These are phyloP conservation scores for Beroe forskalii DNA, from an alignment of 37 sponge, comb jelly and placozoan species.

Conservation along the genomic window DNA sequence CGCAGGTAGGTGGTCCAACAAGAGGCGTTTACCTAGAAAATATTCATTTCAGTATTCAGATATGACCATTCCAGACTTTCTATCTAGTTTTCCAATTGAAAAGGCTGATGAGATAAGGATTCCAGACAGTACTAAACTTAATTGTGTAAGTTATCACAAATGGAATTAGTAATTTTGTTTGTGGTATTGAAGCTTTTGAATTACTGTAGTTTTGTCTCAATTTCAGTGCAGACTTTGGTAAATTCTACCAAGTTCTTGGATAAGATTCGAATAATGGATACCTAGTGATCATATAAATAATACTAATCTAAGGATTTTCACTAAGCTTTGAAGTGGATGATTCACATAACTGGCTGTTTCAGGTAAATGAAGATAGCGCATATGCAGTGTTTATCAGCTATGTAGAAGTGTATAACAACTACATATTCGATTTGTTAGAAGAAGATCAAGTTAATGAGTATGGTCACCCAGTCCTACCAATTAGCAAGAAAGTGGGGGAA, in stretches of 20 bases:
- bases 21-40: no score
- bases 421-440: conserved; percentile 90
- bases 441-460: conserved; percentile 69
- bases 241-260: no score
- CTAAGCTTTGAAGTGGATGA: neutral
- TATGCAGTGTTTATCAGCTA: conserved; percentile 94
- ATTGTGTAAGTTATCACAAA: conserved; percentile 39
- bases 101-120: conserved; percentile 40
- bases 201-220: no score
- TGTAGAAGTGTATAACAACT: conserved; percentile 97
- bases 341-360: neutral
- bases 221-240: no score
- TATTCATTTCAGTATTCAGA: no score
- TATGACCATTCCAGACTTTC: no score
- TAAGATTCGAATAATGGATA: no score
- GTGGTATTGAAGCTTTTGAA: no score
- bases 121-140: conserved; percentile 52
- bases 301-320: neutral
- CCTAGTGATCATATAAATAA: neutral
- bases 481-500: conserved; percentile 46
- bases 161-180: no score
- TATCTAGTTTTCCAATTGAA: no score
- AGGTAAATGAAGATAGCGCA: conserved; percentile 84
- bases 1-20: no score
- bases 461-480: conserved; percentile 29